phyloP scores from a whole-genome alignment of 2,797 vertebrate genomes.

The Malacoraja senta region DNA sequence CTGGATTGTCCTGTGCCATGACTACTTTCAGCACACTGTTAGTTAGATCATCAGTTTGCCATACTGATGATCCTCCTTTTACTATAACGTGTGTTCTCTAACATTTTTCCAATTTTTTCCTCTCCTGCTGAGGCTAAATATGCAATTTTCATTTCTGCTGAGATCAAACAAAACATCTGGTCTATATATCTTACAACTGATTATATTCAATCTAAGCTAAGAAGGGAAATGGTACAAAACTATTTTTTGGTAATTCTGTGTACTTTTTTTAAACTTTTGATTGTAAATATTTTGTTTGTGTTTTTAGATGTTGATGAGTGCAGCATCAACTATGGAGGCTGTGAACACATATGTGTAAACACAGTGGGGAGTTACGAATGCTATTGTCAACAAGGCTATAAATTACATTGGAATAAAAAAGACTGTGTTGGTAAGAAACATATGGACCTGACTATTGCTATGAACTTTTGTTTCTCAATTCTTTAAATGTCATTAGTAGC shows the following conservation, averaged over 20 bases:
- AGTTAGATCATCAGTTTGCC: neutral
- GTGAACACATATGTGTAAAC: conserved; percentile 84
- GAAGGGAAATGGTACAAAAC: neutral
- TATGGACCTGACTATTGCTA: neutral
- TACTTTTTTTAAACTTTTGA: neutral
- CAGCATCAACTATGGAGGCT: conserved; percentile 89
- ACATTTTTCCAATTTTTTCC: neutral
- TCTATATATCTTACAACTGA: neutral
- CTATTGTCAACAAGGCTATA: conserved; percentile 76
- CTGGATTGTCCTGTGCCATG: no score
- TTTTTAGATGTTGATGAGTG: conserved; percentile 85
- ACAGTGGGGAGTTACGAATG: conserved; percentile 76
- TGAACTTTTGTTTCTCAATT: neutral
- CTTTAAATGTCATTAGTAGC: neutral
- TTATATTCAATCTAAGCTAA: neutral
- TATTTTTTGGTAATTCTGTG: neutral
- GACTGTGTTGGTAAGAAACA: conserved; percentile 90
- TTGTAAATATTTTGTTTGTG: conserved; percentile 17
- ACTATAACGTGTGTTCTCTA: neutral
- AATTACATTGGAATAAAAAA: conserved; percentile 95
- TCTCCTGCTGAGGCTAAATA: neutral
- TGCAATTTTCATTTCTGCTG: no score
- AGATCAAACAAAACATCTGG: neutral
- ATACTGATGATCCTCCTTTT: no score
- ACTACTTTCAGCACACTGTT: neutral